Evolutionary conservation across 2,797 vertebrate genomes (phyloP), one percentile per base, ranked within the genome.

Genomic region (Hydrolagus colliei): DNA sequence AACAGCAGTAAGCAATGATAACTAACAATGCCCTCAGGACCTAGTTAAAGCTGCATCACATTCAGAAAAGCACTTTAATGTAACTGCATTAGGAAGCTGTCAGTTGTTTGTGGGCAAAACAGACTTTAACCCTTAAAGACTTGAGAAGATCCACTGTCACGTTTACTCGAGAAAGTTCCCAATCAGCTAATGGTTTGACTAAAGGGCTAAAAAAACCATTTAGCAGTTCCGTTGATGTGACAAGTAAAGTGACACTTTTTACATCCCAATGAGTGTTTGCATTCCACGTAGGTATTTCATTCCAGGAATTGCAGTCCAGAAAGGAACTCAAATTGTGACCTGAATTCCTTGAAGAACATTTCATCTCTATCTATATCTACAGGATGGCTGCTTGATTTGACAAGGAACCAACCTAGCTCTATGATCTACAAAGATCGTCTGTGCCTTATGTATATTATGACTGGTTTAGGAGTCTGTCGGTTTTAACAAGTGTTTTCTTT

Each of bases 1-100:
- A 91, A 93, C 93, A 93, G 93, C 94, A 94, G 95, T 95, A 95
- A 94, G 95, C 95, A 94, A 96, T 96, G 96, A 96, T 96, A 95
- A 95, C 95, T 96, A 97, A 97, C 96, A 96, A 96, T 96, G 94
- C 96, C 96, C 95, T 65, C 86, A 96, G 96, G 96, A 96, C 93
- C 96, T 96, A 95, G 96, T 97, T 97, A 97, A 96, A 96, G 94
- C 94, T 93, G 93, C 94, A 95, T 95, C 92, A 88, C 91, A 87
- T 92, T 89, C 92, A 88, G 93, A 94, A 95, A 96, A 96, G 94
- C 93, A 92, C 95, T 96, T 95, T 96, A 96, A 96, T 97, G 94
- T 96, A 93, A 94, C 93, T 92, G 95, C 93, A 95, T 96, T 96
- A 96, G 95, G 93, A 95, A 94, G 92, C 94, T 95, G 94, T 93